Evolutionary conservation across 2,888 invertebrate genomes (phyloP).

Genomic region (Rosalia funebris): DNA sequence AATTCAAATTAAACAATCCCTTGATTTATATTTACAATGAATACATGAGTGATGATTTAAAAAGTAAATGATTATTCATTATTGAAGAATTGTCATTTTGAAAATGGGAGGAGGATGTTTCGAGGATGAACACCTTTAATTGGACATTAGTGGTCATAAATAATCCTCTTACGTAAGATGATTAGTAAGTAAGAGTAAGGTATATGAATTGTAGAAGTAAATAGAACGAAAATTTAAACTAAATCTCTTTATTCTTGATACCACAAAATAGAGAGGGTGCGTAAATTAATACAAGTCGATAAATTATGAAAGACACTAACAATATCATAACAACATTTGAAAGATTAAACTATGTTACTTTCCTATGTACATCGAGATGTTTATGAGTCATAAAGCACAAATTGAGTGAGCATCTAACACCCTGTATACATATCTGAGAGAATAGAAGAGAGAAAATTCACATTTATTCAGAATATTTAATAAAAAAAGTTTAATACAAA

Average conservation of each 20-base stretch:
- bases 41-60: too few relatives aligned
- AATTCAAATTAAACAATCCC: too few relatives aligned
- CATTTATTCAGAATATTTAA: slow-evolving; percentile 23
- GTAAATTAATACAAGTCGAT: slow-evolving; percentile 7
- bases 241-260: slow-evolving; percentile 1
- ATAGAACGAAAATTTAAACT: neutral
- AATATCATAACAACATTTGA: slow-evolving; percentile 12
- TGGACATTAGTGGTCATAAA: too few relatives aligned
- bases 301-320: slow-evolving; percentile 6
- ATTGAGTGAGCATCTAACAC: slow-evolving; percentile 25
- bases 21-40: too few relatives aligned
- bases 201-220: neutral
- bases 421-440: slow-evolving; percentile 28
- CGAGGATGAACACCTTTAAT: too few relatives aligned
- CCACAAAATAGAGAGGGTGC: neutral
- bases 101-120: too few relatives aligned
- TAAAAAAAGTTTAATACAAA: slow-evolving; percentile 26
- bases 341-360: slow-evolving; percentile 16
- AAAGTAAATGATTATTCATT: too few relatives aligned
- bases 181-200: too few relatives aligned
- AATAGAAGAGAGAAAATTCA: slow-evolving; percentile 18
- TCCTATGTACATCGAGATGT: slow-evolving; percentile 25
- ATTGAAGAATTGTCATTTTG: too few relatives aligned
- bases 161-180: too few relatives aligned
- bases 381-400: slow-evolving; percentile 21